phyloP scores from a whole-genome alignment of 2,888 invertebrate species.

The Lissocephala sabroskyi region DNA sequence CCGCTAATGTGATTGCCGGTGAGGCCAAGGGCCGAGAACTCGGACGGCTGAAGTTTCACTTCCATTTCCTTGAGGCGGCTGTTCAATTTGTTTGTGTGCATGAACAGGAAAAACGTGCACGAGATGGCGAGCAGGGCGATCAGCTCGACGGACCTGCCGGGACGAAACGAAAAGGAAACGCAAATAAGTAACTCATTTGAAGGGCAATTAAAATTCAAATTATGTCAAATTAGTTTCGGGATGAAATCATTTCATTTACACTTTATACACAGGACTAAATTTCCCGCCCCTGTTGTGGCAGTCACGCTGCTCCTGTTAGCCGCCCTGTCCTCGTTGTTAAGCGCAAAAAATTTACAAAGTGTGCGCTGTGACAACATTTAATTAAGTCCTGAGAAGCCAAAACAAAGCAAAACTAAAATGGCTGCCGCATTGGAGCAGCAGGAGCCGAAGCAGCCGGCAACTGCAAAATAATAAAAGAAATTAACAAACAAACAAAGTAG shows the following conservation, averaged over 20 bases:
- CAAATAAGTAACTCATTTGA: too few relatives aligned
- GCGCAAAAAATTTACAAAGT: constrained; percentile 42
- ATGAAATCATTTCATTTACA: constrained; percentile 61
- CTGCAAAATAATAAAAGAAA: constrained; percentile 54
- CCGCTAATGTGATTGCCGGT: constrained; percentile 69
- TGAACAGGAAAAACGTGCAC: constrained; percentile 86
- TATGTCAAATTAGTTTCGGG: constrained; percentile 57
- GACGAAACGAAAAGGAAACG: too few relatives aligned
- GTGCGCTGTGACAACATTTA: constrained; percentile 61
- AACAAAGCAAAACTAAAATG: constrained; percentile 19
- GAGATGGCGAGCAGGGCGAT: constrained; percentile 87
- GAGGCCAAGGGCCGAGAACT: constrained; percentile 73
- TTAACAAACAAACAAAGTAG: constrained; percentile 36
- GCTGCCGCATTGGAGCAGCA: constrained; percentile 8
- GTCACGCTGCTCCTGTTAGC: constrained; percentile 18
- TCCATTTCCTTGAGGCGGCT: constrained; percentile 87
- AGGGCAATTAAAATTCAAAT: too few relatives aligned
- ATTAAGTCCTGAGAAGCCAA: constrained; percentile 51
- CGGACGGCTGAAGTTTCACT: constrained; percentile 80
- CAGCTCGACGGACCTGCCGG: constrained; percentile 85
- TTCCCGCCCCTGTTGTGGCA: not conserved
- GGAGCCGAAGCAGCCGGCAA: constrained; percentile 24
- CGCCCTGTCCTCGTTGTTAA: constrained; percentile 10
- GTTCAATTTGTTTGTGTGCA: constrained; percentile 87
- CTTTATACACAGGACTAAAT: too few relatives aligned